Base-by-base conservation (phyloP, 1,140 invertebrate genomes). In the Pogonomyrmex californicus region DNA sequence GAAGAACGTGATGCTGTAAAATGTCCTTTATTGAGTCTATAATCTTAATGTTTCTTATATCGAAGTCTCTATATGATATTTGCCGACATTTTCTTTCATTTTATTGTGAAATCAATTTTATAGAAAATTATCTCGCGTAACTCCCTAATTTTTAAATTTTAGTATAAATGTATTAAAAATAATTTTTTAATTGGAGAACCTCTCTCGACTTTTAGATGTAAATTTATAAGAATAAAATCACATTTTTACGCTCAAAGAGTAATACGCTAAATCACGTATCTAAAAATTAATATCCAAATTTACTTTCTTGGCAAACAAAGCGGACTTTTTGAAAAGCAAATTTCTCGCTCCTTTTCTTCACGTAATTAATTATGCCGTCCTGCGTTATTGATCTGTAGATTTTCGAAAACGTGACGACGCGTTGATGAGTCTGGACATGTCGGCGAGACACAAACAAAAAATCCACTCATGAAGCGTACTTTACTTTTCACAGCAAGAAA, bases 331-430 rank as follows among this genome's bases (percentile, higher is more conserved):
- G 54, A 75, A 83, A 62, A 75, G 75, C n/a, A 83, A 83, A 75
- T 49, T 83, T 60, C 33, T 58, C 17, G 17, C n/a, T 12, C 7
- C n/a, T 30, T 14, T 66, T 36, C 38, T 41, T 44, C n/a, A 12
- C 4, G n/a, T 83, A 73, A 83, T 83, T 83, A 83, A 83, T 62
- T 83, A 73, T 30, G 3, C 30, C 30, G 9, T 47, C 65, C 51
- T 70, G 9, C 66, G n/a, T 10, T 82, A 83, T 83, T 38, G 56
- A 75, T 83, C 54, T 33, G 30, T 73, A 60, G 17, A 73, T 83
- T 83, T 83, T 83, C 79, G 41, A 5, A 71, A 23, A 49, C 68
- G 79, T 83, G 79, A 75, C 54, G 30, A 62, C 41, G 68, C 79
- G 73, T 30, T 75, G 33, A 83, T 75, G 41, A 62, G 30, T 33